A percentile compares a stretch with the other conserved stretches of the same genome.
Evolutionary conservation across 2,113 vertebrate species (phyloP).

Genomic region (human): GRCh38 chr18:61761501-61762000

Average conservation of each 20-base stretch:
- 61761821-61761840: neutral
- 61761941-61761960: neutral
- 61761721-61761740: neutral
- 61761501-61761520: neutral
- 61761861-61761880: neutral
- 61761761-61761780: neutral
- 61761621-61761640: neutral
- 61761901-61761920: constrained; percentile 9
- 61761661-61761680: neutral
- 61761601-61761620: neutral
- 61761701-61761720: neutral
- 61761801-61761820: neutral
- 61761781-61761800: neutral
- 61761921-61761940: neutral
- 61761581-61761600: neutral
- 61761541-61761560: neutral
- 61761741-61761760: neutral
- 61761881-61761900: neutral
- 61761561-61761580: neutral
- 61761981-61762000: neutral
- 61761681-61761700: neutral
- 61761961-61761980: neutral
- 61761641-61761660: neutral
- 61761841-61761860: neutral
- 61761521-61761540: neutral